phyloP scores from a whole-genome alignment of 2,113 vertebrate genomes.

The Ochotona princeps region DNA sequence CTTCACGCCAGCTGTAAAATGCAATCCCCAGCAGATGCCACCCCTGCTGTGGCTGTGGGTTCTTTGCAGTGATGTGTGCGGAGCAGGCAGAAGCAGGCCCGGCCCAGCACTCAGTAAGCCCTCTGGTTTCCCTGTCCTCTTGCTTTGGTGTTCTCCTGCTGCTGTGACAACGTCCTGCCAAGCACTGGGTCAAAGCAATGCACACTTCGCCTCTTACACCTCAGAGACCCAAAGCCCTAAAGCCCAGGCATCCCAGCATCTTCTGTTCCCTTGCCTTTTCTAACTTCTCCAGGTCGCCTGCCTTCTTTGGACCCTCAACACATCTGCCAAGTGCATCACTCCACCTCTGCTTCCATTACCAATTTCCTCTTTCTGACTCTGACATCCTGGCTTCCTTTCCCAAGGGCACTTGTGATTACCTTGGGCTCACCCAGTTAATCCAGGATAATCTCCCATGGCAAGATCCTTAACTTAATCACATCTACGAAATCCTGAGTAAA shows the following conservation, averaged over 20 bases:
- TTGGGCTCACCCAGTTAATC: background rate
- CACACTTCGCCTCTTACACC: background rate
- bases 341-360: background rate
- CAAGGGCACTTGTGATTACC: background rate
- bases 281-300: background rate
- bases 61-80: too few relatives aligned
- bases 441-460: too few relatives aligned
- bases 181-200: background rate
- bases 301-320: background rate
- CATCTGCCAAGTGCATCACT: background rate
- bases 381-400: background rate
- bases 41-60: background rate
- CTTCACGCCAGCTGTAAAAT: background rate
- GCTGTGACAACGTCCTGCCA: background rate
- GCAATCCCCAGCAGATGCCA: background rate
- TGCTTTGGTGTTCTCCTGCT: background rate
- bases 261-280: background rate
- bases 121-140: accelerated
- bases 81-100: background rate
- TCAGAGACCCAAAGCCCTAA: background rate
- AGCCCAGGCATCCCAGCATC: background rate
- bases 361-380: background rate
- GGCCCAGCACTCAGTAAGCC: background rate
- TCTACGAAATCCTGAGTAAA: background rate
- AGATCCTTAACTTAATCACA: background rate